phyloP scores from a whole-genome alignment of 2,888 invertebrate species.

The Chirona hameri region DNA sequence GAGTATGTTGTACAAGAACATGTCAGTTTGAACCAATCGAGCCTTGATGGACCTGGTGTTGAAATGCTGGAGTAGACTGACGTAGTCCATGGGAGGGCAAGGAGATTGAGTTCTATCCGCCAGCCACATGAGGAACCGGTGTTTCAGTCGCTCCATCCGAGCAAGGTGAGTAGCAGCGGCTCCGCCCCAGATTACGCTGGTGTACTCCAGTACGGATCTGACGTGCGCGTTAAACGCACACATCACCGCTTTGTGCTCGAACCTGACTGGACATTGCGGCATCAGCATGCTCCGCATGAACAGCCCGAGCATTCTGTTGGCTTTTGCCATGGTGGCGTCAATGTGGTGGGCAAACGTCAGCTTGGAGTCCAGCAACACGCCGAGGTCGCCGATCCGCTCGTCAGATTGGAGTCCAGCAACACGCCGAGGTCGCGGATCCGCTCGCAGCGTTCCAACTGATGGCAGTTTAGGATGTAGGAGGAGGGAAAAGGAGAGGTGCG shows the following conservation, averaged over 20 bases:
- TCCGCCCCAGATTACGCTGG: neutral
- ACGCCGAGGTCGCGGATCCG: too few species aligned
- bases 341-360: too few species aligned
- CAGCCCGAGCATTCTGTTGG: too few species aligned
- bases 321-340: too few species aligned
- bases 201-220: neutral
- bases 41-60: neutral
- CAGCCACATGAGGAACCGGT: neutral
- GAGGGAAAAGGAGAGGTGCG: too few species aligned
- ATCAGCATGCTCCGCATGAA: too few species aligned
- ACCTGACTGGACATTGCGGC: too few species aligned
- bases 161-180: neutral
- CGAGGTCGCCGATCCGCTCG: too few species aligned
- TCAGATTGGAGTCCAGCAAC: too few species aligned
- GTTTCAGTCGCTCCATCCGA: neutral
- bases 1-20: neutral
- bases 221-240: neutral
- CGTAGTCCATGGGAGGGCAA: neutral
- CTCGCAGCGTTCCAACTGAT: too few species aligned
- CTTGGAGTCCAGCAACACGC: too few species aligned
- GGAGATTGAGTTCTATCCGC: neutral
- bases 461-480: too few species aligned
- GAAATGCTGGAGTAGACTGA: neutral
- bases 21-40: neutral
- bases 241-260: neutral